Evolutionary conservation across 2,888 invertebrate species (phyloP).

Genomic region (Alloplasta piceator): DNA sequence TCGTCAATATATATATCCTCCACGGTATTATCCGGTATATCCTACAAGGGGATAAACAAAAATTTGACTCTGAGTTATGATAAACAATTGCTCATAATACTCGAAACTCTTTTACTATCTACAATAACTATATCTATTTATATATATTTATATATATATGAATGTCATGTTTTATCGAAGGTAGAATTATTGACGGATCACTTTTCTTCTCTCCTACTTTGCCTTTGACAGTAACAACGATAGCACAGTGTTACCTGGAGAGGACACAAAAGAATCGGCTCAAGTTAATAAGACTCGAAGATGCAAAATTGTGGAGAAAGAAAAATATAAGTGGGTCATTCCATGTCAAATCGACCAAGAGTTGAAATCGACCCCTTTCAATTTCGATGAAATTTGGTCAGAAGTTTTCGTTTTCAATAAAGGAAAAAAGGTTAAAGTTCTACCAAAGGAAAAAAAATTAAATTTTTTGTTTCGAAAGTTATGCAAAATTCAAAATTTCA

Average conservation of each 20-base stretch:
- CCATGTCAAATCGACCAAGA: too few species aligned
- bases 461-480: too few species aligned
- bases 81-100: conserved; percentile 7
- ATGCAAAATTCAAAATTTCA: too few species aligned
- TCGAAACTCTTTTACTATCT: background rate
- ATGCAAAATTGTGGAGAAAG: too few species aligned
- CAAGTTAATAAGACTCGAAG: conserved; percentile 9
- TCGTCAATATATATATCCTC: conserved; percentile 79
- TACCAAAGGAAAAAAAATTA: too few species aligned
- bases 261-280: conserved; percentile 46
- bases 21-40: conserved; percentile 69
- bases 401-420: too few species aligned
- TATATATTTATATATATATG: too few species aligned
- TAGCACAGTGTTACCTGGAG: conserved; percentile 56
- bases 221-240: conserved; percentile 55
- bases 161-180: conserved; percentile 21
- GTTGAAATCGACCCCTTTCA: too few species aligned
- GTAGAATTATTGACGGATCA: conserved; percentile 35
- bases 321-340: too few species aligned
- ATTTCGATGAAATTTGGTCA: too few species aligned
- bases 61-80: conserved; percentile 14
- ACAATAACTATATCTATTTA: background rate
- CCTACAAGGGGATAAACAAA: conserved; percentile 64
- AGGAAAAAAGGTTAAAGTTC: too few species aligned
- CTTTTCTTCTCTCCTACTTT: conserved; percentile 51